phyloP scores from a whole-genome alignment of 1,140 invertebrate genomes.

The Steinernema feltiae region DNA sequence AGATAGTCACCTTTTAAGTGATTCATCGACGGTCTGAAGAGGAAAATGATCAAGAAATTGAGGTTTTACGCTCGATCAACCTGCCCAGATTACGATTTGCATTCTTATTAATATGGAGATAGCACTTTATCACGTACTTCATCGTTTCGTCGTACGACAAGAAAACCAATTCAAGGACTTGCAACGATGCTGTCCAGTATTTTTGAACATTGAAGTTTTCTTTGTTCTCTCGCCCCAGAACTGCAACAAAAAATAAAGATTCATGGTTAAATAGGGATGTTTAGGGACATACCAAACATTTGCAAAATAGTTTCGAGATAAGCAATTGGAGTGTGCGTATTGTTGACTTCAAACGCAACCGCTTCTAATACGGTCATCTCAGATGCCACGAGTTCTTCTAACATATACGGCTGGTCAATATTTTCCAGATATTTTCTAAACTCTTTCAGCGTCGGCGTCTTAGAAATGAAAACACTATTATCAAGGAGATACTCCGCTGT shows the following conservation, averaged over 20 bases:
- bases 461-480: background rate
- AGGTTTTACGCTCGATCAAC: no score
- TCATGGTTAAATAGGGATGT: background rate
- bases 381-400: background rate
- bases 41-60: background rate
- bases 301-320: background rate
- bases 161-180: background rate
- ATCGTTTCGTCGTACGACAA: background rate
- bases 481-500: background rate
- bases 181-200: background rate
- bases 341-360: background rate
- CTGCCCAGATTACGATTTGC: background rate
- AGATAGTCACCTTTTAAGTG: background rate
- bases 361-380: background rate
- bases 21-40: background rate
- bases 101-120: background rate
- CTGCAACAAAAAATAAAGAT: background rate
- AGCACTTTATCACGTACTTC: background rate
- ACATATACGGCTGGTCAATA: background rate
- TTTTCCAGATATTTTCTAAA: background rate
- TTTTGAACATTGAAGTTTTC: background rate
- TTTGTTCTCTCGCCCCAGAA: background rate
- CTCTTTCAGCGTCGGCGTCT: background rate
- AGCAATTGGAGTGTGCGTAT: background rate
- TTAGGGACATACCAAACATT: slow-evolving; percentile 4